Evolutionary conservation across 2,888 invertebrate species (phyloP).

Genomic region (Eristalis intricaria): DNA sequence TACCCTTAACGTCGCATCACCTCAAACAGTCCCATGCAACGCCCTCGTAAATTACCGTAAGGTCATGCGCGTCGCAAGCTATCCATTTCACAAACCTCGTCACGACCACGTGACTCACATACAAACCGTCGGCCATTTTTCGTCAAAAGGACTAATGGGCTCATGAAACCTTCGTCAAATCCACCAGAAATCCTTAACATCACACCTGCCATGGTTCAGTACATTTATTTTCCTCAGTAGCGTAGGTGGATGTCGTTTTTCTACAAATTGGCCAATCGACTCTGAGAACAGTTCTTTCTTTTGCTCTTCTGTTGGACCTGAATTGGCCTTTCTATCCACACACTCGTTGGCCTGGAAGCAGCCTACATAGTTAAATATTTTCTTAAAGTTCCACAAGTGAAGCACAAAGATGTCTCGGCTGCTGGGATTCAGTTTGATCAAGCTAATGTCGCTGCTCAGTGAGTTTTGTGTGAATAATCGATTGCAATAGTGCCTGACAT

Average conservation of each 20-base stretch:
- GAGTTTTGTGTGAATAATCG: conserved; percentile 58
- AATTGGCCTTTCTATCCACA: not conserved
- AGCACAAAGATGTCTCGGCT: conserved; percentile 31
- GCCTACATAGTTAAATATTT: not conserved
- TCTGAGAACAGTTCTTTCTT: not conserved
- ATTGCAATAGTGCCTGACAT: conserved; percentile 33
- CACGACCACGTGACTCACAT: not conserved
- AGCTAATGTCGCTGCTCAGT: conserved; percentile 52
- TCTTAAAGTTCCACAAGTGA: not conserved
- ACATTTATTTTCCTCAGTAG: conserved; percentile 39
- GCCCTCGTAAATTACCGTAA: conserved; percentile 19
- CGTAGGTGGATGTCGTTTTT: conserved; percentile 49
- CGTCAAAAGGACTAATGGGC: not conserved
- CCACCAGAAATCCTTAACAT: conserved; percentile 38
- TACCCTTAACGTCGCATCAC: not conserved
- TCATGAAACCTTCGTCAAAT: not conserved
- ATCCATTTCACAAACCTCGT: not conserved
- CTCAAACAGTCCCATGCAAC: not conserved
- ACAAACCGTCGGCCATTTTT: conserved; percentile 9
- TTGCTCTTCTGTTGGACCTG: not conserved
- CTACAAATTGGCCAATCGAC: conserved; percentile 13
- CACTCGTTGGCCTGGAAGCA: not conserved
- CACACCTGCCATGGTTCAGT: conserved; percentile 34
- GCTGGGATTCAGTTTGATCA: conserved; percentile 41
- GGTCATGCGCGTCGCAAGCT: conserved; percentile 36